Percentiles rank a stretch among this genome's conserved stretches.
Evolutionary conservation across 2,113 vertebrate species (phyloP).

Genomic region (Falco punctatus): DNA sequence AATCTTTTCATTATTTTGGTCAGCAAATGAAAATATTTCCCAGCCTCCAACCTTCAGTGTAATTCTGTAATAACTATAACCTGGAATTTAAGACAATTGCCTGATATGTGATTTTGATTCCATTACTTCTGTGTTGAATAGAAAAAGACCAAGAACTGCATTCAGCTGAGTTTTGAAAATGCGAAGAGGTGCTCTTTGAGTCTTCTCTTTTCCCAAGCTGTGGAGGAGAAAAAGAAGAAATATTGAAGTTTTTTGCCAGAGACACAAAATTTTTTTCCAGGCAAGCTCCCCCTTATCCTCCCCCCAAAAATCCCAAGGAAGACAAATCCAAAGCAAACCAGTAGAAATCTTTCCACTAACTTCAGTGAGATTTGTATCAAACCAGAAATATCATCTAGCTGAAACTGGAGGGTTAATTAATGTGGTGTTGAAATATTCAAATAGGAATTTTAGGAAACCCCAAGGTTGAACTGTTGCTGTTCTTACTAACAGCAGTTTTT

Average conservation of each 20-base stretch:
- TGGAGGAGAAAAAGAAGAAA: not conserved
- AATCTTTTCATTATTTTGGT: not conserved
- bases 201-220: not conserved
- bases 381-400: not conserved
- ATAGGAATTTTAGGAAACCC: not conserved
- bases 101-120: not conserved
- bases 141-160: not conserved
- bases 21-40: not conserved
- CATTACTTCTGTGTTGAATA: not conserved
- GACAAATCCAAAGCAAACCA: not conserved
- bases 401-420: not conserved
- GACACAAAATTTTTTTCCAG: not conserved
- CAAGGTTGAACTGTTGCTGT: not conserved
- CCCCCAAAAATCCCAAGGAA: not conserved
- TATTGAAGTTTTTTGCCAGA: not conserved
- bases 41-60: not conserved
- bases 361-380: not conserved
- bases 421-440: not conserved
- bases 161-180: not conserved
- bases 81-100: not conserved
- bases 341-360: not conserved
- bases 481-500: not conserved
- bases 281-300: not conserved
- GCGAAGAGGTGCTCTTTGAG: not conserved
- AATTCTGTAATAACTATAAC: not conserved